A percentile compares a stretch with the other conserved stretches of the same genome.
These are phyloP conservation scores for Dolichoris vasculosae DNA, from an alignment of 1,140 invertebrate species.

Conservation along the genomic window DNA sequence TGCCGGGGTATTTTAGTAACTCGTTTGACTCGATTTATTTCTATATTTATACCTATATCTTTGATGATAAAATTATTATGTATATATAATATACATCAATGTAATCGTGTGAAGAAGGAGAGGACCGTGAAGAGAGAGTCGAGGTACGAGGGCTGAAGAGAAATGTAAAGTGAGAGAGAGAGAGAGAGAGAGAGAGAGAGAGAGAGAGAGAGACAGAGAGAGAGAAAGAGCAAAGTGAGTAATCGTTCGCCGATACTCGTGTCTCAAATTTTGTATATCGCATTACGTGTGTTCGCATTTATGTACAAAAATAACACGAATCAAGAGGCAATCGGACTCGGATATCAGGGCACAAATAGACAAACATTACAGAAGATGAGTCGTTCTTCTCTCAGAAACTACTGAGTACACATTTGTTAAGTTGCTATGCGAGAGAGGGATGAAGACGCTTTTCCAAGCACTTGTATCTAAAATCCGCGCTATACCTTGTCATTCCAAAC, in stretches of 20 bases:
- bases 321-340: not conserved
- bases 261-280: slow-evolving; percentile 7
- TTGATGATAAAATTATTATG: not conserved
- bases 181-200: not conserved
- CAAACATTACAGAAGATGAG: not conserved
- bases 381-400: not conserved
- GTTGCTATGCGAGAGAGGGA: not conserved
- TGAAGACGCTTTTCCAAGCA: not conserved
- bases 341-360: not conserved
- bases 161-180: not conserved
- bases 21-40: not conserved
- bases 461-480: not conserved
- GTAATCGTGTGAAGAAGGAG: not conserved
- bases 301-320: not conserved
- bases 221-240: not conserved
- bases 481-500: not conserved
- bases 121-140: not conserved
- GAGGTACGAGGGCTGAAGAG: not conserved
- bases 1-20: not conserved
- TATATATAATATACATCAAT: not conserved
- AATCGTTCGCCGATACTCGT: not conserved
- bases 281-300: not conserved
- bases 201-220: not conserved
- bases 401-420: not conserved
- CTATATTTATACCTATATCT: not conserved